Evolutionary conservation across 2,888 invertebrate genomes (phyloP).

Genomic region (Drosophila borealis): DNA sequence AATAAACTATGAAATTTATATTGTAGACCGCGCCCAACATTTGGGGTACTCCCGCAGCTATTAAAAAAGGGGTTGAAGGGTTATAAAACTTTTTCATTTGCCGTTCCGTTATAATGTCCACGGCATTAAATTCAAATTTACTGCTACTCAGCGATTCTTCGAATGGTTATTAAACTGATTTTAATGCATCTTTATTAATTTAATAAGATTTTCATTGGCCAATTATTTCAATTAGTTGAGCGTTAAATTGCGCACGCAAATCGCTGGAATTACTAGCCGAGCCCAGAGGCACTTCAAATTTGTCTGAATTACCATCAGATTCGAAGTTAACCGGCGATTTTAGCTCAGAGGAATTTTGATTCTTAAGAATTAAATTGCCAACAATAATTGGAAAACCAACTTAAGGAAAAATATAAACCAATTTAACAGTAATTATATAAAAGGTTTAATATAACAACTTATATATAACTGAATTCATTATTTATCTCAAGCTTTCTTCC

Average conservation of each 20-base stretch:
- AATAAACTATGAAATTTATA: slow-evolving; percentile 67
- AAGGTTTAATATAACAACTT: too few relatives aligned
- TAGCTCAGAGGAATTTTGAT: not conserved
- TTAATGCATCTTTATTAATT: slow-evolving; percentile 64
- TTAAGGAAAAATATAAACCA: not conserved
- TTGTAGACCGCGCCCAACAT: slow-evolving; percentile 26
- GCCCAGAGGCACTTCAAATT: slow-evolving; percentile 11
- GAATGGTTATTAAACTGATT: slow-evolving; percentile 62
- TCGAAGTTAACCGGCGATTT: slow-evolving; percentile 8
- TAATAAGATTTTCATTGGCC: slow-evolving; percentile 50
- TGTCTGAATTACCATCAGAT: not conserved
- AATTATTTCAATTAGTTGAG: slow-evolving; percentile 37
- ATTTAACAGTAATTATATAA: not conserved
- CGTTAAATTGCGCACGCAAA: slow-evolving; percentile 21
- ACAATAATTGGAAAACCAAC: not conserved
- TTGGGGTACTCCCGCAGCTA: not conserved
- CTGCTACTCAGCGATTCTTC: slow-evolving; percentile 36
- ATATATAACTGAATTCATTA: too few relatives aligned
- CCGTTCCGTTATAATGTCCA: slow-evolving; percentile 32
- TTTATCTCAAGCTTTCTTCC: too few relatives aligned
- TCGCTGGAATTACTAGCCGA: not conserved
- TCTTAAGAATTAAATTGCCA: not conserved
- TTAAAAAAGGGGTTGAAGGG: slow-evolving; percentile 46
- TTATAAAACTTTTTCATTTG: slow-evolving; percentile 62
- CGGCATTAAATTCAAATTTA: slow-evolving; percentile 56